Conservation (phyloP, 2,888 invertebrate genomes). For the Empis stercorea region DNA sequence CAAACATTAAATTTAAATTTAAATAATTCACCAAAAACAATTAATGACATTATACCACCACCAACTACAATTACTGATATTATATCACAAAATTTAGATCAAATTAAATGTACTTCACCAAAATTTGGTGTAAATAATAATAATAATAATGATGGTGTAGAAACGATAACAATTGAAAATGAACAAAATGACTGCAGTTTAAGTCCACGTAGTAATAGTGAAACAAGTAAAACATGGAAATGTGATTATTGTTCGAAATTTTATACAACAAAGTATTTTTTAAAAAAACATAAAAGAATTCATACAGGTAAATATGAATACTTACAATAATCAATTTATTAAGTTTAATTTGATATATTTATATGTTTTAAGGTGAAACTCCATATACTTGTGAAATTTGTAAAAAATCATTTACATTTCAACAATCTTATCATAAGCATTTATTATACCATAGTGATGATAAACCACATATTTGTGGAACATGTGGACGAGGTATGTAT, state of each 20-base stretch:
- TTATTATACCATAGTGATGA: slow-evolving; percentile 76
- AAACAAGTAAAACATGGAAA: slow-evolving; percentile 68
- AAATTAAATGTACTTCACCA: too few species aligned
- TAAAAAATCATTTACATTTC: slow-evolving; percentile 76
- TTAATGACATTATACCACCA: background rate
- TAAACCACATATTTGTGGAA: slow-evolving; percentile 61
- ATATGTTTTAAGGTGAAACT: slow-evolving; percentile 57
- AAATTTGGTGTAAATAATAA: too few species aligned
- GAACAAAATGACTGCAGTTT: too few species aligned
- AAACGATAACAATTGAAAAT: too few species aligned
- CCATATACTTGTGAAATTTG: slow-evolving; percentile 73
- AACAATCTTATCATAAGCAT: slow-evolving; percentile 82
- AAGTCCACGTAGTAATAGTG: slow-evolving; percentile 22
- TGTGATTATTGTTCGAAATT: slow-evolving; percentile 73
- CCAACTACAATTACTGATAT: too few species aligned
- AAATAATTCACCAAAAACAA: background rate
- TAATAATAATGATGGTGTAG: too few species aligned
- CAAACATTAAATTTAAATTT: too few species aligned
- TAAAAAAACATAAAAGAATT: slow-evolving; percentile 76
- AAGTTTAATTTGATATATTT: background rate
- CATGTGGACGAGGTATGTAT: slow-evolving; percentile 54
- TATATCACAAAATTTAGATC: too few species aligned
- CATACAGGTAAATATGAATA: slow-evolving; percentile 54
- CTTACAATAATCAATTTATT: background rate
- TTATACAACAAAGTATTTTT: slow-evolving; percentile 79